These are phyloP conservation scores for Megalonaias nervosa DNA, from an alignment of 1,140 invertebrate genomes.

Conservation along the genomic window DNA sequence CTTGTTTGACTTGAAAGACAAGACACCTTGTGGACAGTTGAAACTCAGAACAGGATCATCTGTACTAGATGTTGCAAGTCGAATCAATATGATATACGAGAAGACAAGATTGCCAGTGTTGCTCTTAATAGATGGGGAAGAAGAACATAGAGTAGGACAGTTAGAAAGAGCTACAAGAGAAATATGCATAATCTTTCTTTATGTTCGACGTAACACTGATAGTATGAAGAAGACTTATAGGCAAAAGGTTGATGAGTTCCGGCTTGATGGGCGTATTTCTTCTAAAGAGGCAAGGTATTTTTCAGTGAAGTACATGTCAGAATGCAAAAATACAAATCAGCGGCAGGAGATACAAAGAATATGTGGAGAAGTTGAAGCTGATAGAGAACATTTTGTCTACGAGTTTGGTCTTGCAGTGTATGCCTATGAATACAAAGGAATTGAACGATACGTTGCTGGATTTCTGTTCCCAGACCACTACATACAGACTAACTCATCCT, in stretches of 20 bases:
- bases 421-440: constrained; percentile 35
- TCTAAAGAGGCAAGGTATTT: too few relatives aligned
- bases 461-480: neutral
- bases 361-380: constrained; percentile 23
- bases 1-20: constrained; percentile 34
- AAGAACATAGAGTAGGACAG: constrained; percentile 38
- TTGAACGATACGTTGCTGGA: constrained; percentile 31
- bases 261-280: too few relatives aligned
- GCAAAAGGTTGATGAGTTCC: too few relatives aligned
- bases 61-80: constrained; percentile 11
- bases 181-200: constrained; percentile 18
- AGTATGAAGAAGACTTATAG: neutral
- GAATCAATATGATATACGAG: constrained; percentile 25
- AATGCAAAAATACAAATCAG: too few relatives aligned
- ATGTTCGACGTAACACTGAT: constrained; percentile 19
- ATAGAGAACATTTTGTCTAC: constrained; percentile 17
- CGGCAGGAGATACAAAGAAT: constrained; percentile 4
- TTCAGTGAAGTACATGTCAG: too few relatives aligned
- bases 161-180: constrained; percentile 19
- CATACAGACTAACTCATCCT: neutral
- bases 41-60: constrained; percentile 16
- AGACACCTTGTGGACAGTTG: constrained; percentile 25
- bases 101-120: constrained; percentile 33
- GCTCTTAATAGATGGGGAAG: constrained; percentile 48
- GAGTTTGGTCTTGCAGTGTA: constrained; percentile 46